Evolutionary conservation across 1,140 invertebrate genomes (phyloP), one percentile per base, ranked within the genome.

Genomic region (Aradophagus sp.): DNA sequence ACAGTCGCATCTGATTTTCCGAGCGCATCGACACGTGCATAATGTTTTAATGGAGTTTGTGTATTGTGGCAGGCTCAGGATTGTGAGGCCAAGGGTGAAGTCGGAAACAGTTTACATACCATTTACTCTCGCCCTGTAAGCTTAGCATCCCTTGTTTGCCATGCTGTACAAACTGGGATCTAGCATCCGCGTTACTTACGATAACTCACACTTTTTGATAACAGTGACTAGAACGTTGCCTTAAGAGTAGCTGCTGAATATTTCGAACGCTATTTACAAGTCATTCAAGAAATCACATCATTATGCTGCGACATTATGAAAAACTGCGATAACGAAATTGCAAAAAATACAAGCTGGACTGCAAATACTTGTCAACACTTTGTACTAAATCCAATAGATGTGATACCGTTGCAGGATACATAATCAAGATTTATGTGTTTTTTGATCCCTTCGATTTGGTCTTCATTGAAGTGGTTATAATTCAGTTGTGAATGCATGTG

Each of bases 31-130:
- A 77, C 76, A 84, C 83, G 84, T 86, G 80, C 79, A 81, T 86
- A 86, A 85, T 86, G 83, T 84, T 86, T 85, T 86, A 86, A 86
- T 86, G 84, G 84, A 86, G 84, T 86, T 85, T 85, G 84, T 79
- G 74, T 80, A 86, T 78, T 77, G 69, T 71, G 76, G 59, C 69
- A 61, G 56, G 50, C 65, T 61, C 63, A 41, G 65, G 56, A 74
- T 71, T 71, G 63, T 41, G 75, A 76, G 79, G 75, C 76, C 74
- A 80, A 79, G 80, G 81, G 79, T 80, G 77, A 76, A 75, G 73
- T 70, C 75, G 73, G 74, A 76, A 72, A 83, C 80, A 80, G 84
- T 86, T 86, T 86, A 86, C 84, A 86, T 85, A 86, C 84, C 84
- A 85, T 85, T 85, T 84, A 85, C 83, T 82, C 83, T 74, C 82